Evolutionary conservation across 2,888 invertebrate genomes (phyloP).

Genomic region (Ommatoiulus sabulosus): DNA sequence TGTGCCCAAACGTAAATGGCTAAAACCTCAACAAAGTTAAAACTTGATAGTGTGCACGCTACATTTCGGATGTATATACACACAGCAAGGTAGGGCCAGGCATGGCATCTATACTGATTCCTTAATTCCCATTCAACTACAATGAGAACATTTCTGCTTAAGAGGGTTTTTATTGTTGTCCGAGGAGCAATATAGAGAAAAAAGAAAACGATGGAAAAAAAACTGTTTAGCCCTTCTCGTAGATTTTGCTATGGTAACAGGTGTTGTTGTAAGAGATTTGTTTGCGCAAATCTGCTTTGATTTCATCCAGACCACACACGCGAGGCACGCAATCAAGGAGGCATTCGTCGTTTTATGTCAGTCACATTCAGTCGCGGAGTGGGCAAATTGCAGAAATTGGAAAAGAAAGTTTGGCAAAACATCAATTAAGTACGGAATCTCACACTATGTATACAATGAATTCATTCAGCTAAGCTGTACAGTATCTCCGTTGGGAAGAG

Average conservation of each 20-base stretch:
- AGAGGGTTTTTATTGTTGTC: constrained; percentile 31
- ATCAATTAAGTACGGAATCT: not conserved
- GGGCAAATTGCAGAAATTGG: not conserved
- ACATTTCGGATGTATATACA: not conserved
- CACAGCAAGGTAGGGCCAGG: not conserved
- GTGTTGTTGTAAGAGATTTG: constrained; percentile 18
- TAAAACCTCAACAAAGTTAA: not conserved
- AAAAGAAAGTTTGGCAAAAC: not conserved
- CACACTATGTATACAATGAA: not conserved
- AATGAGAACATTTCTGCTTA: not conserved
- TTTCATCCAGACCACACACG: not conserved
- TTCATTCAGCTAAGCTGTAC: not conserved
- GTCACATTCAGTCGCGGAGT: not conserved
- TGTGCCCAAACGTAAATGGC: not conserved
- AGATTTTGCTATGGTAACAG: constrained; percentile 47
- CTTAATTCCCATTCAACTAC: constrained; percentile 17
- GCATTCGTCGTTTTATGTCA: not conserved
- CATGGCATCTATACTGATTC: not conserved
- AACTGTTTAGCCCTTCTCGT: not conserved
- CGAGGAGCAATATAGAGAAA: not conserved
- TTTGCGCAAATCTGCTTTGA: not conserved
- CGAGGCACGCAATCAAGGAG: not conserved
- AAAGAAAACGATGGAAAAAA: not conserved
- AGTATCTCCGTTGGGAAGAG: not conserved
- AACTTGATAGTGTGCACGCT: not conserved